A percentile compares a stretch with the other conserved stretches of the same genome.
Evolutionary conservation across 2,888 invertebrate genomes (phyloP).

Genomic region (Smittia aterrima): DNA sequence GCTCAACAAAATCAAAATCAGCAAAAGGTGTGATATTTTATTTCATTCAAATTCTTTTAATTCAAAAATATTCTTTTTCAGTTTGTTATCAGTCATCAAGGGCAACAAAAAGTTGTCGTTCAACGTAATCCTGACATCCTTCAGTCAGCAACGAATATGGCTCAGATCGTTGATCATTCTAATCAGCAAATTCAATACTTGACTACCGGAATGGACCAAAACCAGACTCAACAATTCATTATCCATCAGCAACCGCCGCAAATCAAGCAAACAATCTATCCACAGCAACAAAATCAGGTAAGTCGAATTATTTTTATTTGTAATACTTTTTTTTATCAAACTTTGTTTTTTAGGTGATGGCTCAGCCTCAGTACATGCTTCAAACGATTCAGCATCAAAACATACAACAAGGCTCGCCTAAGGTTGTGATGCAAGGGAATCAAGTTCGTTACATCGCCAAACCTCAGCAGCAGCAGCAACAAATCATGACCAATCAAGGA

Average conservation of each 20-base stretch:
- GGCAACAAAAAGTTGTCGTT: conserved; percentile 11
- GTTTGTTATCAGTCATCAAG: neutral
- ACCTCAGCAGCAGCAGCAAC: conserved; percentile 45
- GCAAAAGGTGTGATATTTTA: conserved; percentile 25
- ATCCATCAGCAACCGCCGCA: conserved; percentile 12
- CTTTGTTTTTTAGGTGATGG: neutral
- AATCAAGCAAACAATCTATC: conserved; percentile 29
- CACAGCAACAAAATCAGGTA: conserved; percentile 17
- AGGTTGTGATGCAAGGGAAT: neutral
- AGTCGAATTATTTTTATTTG: neutral
- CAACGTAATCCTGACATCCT: conserved; percentile 14
- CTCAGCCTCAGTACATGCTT: conserved; percentile 26
- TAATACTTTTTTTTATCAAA: neutral
- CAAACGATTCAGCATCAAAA: conserved; percentile 45
- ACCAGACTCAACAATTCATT: neutral
- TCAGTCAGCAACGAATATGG: neutral
- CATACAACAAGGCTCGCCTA: conserved; percentile 46
- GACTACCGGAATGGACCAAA: conserved; percentile 8
- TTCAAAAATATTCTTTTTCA: neutral
- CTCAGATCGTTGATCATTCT: conserved; percentile 25
- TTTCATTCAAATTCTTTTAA: too few species aligned
- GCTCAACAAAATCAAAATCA: conserved; percentile 39
- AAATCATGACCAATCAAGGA: conserved; percentile 1
- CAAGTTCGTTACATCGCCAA: conserved; percentile 9
- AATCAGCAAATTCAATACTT: conserved; percentile 27